Evolutionary conservation across 2,888 invertebrate genomes (phyloP).

Genomic region (Pteria penguin): DNA sequence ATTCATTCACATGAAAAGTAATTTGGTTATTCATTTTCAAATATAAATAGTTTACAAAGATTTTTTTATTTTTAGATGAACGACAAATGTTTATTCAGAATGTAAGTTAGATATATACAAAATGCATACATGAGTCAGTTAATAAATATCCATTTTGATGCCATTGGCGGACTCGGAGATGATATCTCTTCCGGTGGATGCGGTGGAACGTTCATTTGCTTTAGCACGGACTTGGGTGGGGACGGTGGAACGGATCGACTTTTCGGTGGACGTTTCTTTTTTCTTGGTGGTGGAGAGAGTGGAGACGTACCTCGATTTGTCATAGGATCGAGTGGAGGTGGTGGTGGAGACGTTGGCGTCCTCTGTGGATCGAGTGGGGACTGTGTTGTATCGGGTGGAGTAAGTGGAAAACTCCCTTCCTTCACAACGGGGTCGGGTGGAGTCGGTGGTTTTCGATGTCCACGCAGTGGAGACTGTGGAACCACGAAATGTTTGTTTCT

Average conservation of each 20-base stretch:
- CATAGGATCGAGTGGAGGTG: not conserved
- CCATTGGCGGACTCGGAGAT: too few species aligned
- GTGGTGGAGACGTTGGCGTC: too few species aligned
- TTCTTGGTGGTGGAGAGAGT: not conserved
- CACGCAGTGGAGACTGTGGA: not conserved
- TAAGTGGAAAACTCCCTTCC: not conserved
- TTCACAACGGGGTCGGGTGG: not conserved
- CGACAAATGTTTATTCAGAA: not conserved
- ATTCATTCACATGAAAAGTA: too few species aligned
- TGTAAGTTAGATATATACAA: too few species aligned
- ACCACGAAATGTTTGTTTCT: not conserved
- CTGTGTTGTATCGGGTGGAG: not conserved
- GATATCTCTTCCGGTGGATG: not conserved
- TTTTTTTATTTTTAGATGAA: too few species aligned
- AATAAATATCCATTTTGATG: not conserved
- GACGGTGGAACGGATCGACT: not conserved
- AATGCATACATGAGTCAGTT: not conserved
- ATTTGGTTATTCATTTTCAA: too few species aligned
- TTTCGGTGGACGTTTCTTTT: not conserved
- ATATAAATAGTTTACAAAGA: too few species aligned
- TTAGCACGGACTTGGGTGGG: not conserved
- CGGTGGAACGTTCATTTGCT: too few species aligned
- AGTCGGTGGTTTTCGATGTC: not conserved
- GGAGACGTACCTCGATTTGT: not conserved
- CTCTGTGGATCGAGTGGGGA: not conserved